A percentile compares a stretch with the other conserved stretches of the same genome.
Conservation (phyloP, 2,888 invertebrate species). For the Parasteatoda lunata region DNA sequence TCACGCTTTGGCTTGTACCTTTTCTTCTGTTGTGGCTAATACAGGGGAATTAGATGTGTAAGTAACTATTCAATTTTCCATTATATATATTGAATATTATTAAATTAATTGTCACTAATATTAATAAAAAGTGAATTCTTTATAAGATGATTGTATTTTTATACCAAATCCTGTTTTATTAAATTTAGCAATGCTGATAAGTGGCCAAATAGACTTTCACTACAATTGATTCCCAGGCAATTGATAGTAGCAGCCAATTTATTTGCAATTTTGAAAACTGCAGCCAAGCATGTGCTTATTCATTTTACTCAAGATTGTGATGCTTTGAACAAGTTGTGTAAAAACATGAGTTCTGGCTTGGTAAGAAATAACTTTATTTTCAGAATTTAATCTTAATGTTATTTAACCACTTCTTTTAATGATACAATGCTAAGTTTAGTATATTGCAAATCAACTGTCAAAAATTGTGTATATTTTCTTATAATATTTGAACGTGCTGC, state of each 20-base stretch:
- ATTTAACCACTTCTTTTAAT: neutral
- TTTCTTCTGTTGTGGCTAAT: constrained; percentile 77
- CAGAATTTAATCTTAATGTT: neutral
- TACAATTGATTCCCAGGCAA: constrained; percentile 96
- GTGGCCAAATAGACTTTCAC: constrained; percentile 93
- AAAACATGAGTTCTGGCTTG: constrained; percentile 82
- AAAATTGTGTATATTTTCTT: no score
- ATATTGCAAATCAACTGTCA: no score
- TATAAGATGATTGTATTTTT: neutral
- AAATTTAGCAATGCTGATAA: constrained; percentile 86
- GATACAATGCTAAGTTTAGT: no score
- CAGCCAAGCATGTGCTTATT: constrained; percentile 89
- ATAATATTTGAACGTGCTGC: no score
- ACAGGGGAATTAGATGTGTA: constrained; percentile 92
- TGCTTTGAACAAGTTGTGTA: constrained; percentile 89
- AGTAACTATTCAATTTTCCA: constrained; percentile 72
- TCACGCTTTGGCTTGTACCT: constrained; percentile 85
- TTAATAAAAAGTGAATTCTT: neutral
- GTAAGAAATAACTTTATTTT: constrained; percentile 40
- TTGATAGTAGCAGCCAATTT: constrained; percentile 78
- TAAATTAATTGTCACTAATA: neutral
- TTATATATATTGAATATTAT: neutral
- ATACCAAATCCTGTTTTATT: neutral
- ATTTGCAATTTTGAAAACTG: constrained; percentile 81
- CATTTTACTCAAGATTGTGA: constrained; percentile 84